Evolutionary conservation across 2,888 invertebrate genomes (phyloP), one percentile per base, ranked within the genome.

Genomic region (Pachymerium ferrugineum): DNA sequence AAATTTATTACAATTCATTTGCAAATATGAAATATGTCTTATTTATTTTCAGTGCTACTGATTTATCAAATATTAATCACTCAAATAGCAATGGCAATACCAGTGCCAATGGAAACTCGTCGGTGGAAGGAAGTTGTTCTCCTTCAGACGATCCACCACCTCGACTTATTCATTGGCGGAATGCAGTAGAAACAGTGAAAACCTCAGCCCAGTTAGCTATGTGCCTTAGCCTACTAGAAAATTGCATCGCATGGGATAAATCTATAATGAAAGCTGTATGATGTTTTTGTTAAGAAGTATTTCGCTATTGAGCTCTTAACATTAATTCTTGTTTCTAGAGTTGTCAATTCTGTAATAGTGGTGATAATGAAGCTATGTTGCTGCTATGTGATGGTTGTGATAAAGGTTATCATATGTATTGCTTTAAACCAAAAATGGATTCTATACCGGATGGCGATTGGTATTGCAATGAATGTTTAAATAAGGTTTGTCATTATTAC

Each of bases 221-320:
- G 89, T 90, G 93, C 78, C 86, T 95, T 75, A 91, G 93, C 80
- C 91, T 93, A 79, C 85, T 98, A 77, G 95, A 97, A 82, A 89
- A 91, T 1, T 92, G 91, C 81, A 93, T 98, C 79, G 96, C 97
- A 42, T 98, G 98, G 98, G 97, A 98, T 85, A 96, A 97, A 86
- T 96, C 96, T 85, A 93, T 97, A 81, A 97, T 98, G 97, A 96
- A 97, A 88, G 97, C 97, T 85, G 96, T 97, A 87, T 89, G 79
- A 78, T 79, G 22, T 25, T 62, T n/a, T 12, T 62, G 12, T 62
- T 62, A 54, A 62, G 12, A n/a, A 12, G 38, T 38, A 3, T 62
- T 6, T 12, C 12, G 1, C 3, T 16, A 62, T 62, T 25, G 3
- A 68, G 12, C 6, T 22, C 19, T 70, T 16, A 70, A 31, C n/a